Percentiles rank a stretch among this genome's conserved stretches.
phyloP scores from a whole-genome alignment of 2,113 vertebrate species.

The Xyliphius kryptos region DNA sequence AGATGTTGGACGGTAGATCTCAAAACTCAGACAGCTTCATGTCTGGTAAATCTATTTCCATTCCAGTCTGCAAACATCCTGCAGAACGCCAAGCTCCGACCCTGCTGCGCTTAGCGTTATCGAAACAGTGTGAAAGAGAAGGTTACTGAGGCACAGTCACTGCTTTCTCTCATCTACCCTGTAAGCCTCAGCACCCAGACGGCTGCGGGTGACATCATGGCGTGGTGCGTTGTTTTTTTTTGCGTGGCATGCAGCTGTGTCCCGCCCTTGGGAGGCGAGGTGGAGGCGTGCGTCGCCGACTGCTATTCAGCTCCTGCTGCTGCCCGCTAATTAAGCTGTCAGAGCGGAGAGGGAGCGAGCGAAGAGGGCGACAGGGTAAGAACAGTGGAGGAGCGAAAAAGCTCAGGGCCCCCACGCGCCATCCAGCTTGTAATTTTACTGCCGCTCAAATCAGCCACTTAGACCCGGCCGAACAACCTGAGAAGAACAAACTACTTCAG shows the following conservation, averaged over 20 bases:
- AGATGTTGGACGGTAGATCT: too few species aligned
- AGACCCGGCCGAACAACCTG: constrained; percentile 54
- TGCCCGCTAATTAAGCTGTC: constrained; percentile 79
- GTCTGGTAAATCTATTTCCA: too few species aligned
- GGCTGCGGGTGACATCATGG: constrained; percentile 30
- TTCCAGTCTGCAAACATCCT: too few species aligned
- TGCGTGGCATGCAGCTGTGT: constrained; percentile 66
- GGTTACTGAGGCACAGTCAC: too few species aligned
- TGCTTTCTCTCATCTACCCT: not conserved
- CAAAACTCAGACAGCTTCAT: too few species aligned
- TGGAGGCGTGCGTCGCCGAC: constrained; percentile 64
- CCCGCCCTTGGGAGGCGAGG: constrained; percentile 59
- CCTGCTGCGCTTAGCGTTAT: too few species aligned
- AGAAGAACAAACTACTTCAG: constrained; percentile 33
- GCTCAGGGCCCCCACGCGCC: constrained; percentile 58
- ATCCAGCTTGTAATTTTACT: constrained; percentile 73
- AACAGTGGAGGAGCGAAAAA: constrained; percentile 58
- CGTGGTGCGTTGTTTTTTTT: too few species aligned
- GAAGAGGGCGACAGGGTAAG: constrained; percentile 64
- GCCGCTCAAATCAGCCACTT: constrained; percentile 68
- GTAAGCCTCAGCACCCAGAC: constrained; percentile 5
- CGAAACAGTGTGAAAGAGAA: too few species aligned
- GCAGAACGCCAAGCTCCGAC: too few species aligned
- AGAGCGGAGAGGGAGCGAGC: constrained; percentile 60
- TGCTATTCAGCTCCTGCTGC: constrained; percentile 69